Percentiles rank a stretch among this genome's conserved stretches.
phyloP scores from a whole-genome alignment of 2,113 vertebrate species.

The Hymenochirus boettgeri region DNA sequence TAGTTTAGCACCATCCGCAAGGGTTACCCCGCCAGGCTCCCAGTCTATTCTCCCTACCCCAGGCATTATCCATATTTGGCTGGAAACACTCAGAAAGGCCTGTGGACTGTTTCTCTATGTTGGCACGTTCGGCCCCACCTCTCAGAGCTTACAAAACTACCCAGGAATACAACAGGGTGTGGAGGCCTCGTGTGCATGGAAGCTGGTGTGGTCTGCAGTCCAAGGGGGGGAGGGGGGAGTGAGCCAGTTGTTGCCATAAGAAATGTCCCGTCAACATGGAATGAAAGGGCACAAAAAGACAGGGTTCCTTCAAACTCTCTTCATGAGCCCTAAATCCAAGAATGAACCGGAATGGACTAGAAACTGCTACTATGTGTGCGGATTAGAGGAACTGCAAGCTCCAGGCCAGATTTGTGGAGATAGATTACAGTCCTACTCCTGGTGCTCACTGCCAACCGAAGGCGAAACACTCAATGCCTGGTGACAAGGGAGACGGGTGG shows the following conservation, averaged over 20 bases:
- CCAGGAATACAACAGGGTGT: slow-evolving; percentile 61
- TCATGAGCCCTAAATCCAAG: slow-evolving; percentile 36
- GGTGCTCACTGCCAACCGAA: slow-evolving; percentile 83
- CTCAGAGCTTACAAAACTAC: slow-evolving; percentile 29
- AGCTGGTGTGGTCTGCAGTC: slow-evolving; percentile 57
- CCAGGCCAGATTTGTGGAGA: no score
- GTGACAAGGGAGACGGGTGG: not conserved
- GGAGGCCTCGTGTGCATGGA: slow-evolving; percentile 75
- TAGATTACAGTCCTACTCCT: slow-evolving; percentile 67
- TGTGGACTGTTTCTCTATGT: slow-evolving; percentile 64
- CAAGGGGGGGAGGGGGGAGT: slow-evolving; percentile 68
- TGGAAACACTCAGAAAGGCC: slow-evolving; percentile 73
- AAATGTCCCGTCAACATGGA: not conserved
- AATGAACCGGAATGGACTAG: slow-evolving; percentile 59
- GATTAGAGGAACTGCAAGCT: slow-evolving; percentile 58
- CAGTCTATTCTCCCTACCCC: slow-evolving; percentile 72
- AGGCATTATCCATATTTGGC: slow-evolving; percentile 71
- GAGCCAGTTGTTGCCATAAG: slow-evolving; percentile 57
- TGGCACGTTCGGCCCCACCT: slow-evolving; percentile 35
- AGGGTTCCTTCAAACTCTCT: slow-evolving; percentile 67
- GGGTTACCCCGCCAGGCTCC: slow-evolving; percentile 60
- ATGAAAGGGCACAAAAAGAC: slow-evolving; percentile 44
- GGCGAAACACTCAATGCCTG: rapidly evolving
- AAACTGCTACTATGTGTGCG: slow-evolving; percentile 76
- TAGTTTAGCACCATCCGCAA: slow-evolving; percentile 62